These are phyloP conservation scores for Melopsittacus undulatus DNA, from an alignment of 2,797 vertebrate genomes.

Conservation along the genomic window DNA sequence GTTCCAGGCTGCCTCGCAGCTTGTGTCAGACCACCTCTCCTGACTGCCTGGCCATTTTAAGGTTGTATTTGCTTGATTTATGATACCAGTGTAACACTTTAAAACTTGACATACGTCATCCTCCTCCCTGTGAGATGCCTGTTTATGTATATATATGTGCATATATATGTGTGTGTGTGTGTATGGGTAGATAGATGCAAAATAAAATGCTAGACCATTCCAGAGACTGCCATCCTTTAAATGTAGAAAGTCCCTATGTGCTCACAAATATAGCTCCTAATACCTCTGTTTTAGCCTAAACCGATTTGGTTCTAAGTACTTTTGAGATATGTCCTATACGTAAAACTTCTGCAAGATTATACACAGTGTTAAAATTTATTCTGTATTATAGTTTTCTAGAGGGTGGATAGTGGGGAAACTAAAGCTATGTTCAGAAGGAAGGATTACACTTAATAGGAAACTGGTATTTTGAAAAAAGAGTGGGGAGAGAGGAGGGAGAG, in stretches of 20 bases:
- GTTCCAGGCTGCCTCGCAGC: neutral
- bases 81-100: neutral
- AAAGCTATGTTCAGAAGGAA: neutral
- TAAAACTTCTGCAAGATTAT: neutral
- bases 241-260: neutral
- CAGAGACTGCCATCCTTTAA: neutral
- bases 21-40: neutral
- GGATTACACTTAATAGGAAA: neutral
- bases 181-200: neutral
- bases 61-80: neutral
- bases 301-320: neutral
- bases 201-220: neutral
- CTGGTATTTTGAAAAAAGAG: neutral
- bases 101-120: neutral
- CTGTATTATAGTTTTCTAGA: neutral
- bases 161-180: accelerated
- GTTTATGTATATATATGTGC: neutral
- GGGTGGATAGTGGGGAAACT: neutral
- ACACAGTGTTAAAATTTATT: neutral
- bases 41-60: neutral
- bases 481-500: neutral
- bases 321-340: neutral
- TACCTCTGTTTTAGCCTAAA: neutral
- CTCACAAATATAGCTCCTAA: neutral
- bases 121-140: neutral